A percentile compares a stretch with the other conserved stretches of the same genome.
Evolutionary conservation across 2,113 vertebrate genomes (phyloP).

Genomic region (Vombatus ursinus): DNA sequence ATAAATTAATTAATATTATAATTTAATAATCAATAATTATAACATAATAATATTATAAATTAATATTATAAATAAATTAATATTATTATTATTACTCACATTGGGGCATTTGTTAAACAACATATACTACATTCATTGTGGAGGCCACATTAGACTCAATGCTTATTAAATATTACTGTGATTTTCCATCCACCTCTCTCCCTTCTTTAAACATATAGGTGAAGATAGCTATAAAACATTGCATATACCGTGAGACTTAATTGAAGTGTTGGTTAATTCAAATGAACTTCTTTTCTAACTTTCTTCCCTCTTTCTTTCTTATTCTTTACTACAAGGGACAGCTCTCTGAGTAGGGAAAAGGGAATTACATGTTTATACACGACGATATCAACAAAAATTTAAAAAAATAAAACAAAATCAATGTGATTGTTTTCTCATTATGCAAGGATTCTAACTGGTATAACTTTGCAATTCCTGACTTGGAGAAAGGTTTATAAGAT

Average conservation of each 20-base stretch:
- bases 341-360: background rate
- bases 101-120: background rate
- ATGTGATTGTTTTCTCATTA: background rate
- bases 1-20: background rate
- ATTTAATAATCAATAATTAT: no score
- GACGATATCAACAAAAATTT: background rate
- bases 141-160: background rate
- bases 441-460: background rate
- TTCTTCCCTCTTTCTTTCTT: background rate
- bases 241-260: background rate
- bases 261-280: background rate
- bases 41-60: no score
- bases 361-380: background rate
- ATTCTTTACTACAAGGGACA: background rate
- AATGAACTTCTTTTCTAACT: background rate
- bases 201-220: background rate
- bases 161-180: background rate
- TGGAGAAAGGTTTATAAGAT: constrained; percentile 22
- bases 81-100: background rate
- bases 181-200: background rate
- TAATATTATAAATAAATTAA: no score
- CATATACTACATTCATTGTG: background rate
- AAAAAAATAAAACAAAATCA: background rate
- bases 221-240: background rate
- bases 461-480: background rate